These are phyloP conservation scores for Steinernema hermaphroditum DNA, from an alignment of 2,888 invertebrate genomes.

Conservation along the genomic window DNA sequence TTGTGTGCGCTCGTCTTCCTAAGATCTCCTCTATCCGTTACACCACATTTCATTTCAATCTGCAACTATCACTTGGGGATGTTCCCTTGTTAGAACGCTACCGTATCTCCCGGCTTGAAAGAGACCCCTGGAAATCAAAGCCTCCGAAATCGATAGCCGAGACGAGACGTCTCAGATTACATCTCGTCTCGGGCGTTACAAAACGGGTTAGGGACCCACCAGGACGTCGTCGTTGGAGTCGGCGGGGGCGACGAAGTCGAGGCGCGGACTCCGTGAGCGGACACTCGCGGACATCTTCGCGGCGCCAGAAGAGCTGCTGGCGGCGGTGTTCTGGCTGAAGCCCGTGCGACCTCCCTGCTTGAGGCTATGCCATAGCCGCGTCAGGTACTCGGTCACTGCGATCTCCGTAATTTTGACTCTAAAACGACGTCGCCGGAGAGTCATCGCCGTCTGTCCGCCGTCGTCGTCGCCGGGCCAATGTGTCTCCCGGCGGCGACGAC, in stretches of 20 bases:
- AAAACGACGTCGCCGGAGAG: conserved; percentile 26
- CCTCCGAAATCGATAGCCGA: too few relatives aligned
- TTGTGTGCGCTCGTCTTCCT: too few relatives aligned
- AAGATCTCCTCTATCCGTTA: too few relatives aligned
- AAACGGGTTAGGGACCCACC: conserved; percentile 3
- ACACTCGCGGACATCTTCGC: conserved; percentile 3
- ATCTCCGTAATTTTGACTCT: conserved; percentile 31
- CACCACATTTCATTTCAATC: too few relatives aligned
- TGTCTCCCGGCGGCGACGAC: neutral
- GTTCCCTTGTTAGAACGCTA: too few relatives aligned
- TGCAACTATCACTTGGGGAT: too few relatives aligned
- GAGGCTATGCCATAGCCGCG: conserved; percentile 29
- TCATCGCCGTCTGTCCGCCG: conserved; percentile 17
- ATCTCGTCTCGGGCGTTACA: too few relatives aligned
- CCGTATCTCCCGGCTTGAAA: too few relatives aligned
- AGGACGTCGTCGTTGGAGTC: conserved; percentile 23
- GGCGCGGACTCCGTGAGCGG: conserved; percentile 25
- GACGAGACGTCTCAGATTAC: too few relatives aligned
- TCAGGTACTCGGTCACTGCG: conserved; percentile 29
- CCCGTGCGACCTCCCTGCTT: conserved; percentile 25
- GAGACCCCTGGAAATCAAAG: too few relatives aligned
- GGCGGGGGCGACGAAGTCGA: conserved; percentile 23
- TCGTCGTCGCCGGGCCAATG: conserved; percentile 28
- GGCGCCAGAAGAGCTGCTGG: neutral
- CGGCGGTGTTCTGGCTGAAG: neutral